Evolutionary conservation across 1,140 invertebrate species (phyloP), one percentile per base, ranked within the genome.

Genomic region (Brachionus rotundiformis): DNA sequence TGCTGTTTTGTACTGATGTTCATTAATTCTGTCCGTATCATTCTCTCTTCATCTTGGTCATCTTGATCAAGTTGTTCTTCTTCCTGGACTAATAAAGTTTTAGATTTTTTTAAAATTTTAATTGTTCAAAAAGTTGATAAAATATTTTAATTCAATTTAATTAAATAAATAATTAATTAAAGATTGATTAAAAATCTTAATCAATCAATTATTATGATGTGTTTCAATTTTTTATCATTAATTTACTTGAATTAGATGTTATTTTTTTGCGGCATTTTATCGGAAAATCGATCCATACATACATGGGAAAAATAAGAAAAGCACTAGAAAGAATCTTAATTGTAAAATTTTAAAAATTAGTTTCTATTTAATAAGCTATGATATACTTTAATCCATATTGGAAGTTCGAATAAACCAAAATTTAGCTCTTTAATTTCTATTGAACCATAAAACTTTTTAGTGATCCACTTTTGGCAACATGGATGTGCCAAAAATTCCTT

Each of bases 391-490:
- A 88, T 83, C 82, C 84, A 86, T 13, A 84, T 84, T 4, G 88
- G 87, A 19, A 86, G 77, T 77, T 83, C 83, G 16, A 39, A 80
- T 2, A 84, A 27, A 6, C 87, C 87, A 84, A 84, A 87, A 49
- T 84, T 84, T 6, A 88, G 76, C 33, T 88, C 88, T 31, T 86
- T 84, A 1, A 89, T 83, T 27, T 85, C 84, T 47, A 89, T 85
- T 16, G 85, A 83, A 1, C 88, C 88, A 81, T 85, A 84, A 82
- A 88, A 87, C 49, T 85, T 84, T 31, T 85, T 85, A 0, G 85
- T 87, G 10, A 89, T 84, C 86, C 88, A 89, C 82, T 87, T 87
- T 84, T 89, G 88, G 84, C 88, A 89, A 79, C 88, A 89, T 5
- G 87, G 86, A 84, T 89, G 88, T 7, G 88, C 87, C 11, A 89